Conservation (phyloP, 2,113 vertebrate species). For the Phrynosoma platyrhinos region DNA sequence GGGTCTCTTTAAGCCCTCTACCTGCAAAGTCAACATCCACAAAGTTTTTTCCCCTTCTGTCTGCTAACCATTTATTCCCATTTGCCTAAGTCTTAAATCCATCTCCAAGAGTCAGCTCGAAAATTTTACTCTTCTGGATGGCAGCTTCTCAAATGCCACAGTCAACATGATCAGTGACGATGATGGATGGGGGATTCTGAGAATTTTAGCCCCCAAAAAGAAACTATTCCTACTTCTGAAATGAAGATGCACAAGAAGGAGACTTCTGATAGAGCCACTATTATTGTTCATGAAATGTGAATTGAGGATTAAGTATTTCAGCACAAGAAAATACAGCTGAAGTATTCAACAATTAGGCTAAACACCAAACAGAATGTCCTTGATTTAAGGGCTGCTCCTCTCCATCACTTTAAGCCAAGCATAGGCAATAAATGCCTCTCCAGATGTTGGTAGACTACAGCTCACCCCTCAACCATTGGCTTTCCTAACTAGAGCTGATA, state of each 20-base stretch:
- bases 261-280: neutral
- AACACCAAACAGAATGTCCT: neutral
- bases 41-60: neutral
- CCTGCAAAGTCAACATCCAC: neutral
- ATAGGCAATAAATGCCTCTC: neutral
- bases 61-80: neutral
- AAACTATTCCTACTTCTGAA: no score
- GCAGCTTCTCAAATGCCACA: no score
- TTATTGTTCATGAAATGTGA: neutral
- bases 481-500: neutral
- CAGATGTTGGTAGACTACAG: neutral
- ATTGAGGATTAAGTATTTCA: no score
- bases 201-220: no score
- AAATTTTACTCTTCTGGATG: no score
- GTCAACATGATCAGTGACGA: no score
- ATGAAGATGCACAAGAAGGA: neutral
- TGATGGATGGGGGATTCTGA: no score
- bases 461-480: neutral
- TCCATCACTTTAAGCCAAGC: conserved; percentile 32
- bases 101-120: neutral
- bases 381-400: conserved; percentile 30
- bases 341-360: neutral
- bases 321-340: neutral
- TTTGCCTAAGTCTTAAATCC: neutral
- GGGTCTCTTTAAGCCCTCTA: neutral